Evolutionary conservation across 2,797 vertebrate species (phyloP), one percentile per base, ranked within the genome.

Genomic region (Melanogrammus aeglefinus): DNA sequence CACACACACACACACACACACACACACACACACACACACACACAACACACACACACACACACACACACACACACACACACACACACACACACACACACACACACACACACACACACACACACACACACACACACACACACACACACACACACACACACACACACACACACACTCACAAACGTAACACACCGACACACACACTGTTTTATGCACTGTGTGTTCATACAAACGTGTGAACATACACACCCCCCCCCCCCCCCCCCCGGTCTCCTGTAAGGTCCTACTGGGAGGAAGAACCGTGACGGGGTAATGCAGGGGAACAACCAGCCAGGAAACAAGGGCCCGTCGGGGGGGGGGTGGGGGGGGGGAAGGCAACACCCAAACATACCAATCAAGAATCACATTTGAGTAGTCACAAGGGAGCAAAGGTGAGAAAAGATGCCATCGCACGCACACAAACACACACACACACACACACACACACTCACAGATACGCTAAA

Each of bases 271-370:
- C 75, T 74, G 39, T 41, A 75, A 83, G 79, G 81, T 79, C 80
- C n/a, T 27, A 80, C 24, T 79, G 29, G 36, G 24, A 86, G 88
- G 89, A 91, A 88, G 84, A 83, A 71, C 72, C 12, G 10, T 83
- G 86, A 85, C 51, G 75, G 79, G 80, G 78, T 70, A 81, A 79
- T 78, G 69, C 76, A 7, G 63, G 84, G 86, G 86, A 91, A 88
- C 88, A 90, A 90, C 88, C 76, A 76, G 21, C 0, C 86, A 77
- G 87, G 83, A 91, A 90, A 75, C 74, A 73, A 73, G 81, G 82
- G 85, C 88, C 86, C 84, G 72, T 87, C 86, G 84, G 84, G 86
- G 82, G 89, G 84, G 88, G 86, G 88, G 84, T 84, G 86, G 71
- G 78, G 75, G 77, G 86, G 86, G 88, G 80, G 85, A 79, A 82